A percentile compares a stretch with the other conserved stretches of the same genome.
Conservation (phyloP, 2,888 invertebrate species). For the Vanessa cardui region DNA sequence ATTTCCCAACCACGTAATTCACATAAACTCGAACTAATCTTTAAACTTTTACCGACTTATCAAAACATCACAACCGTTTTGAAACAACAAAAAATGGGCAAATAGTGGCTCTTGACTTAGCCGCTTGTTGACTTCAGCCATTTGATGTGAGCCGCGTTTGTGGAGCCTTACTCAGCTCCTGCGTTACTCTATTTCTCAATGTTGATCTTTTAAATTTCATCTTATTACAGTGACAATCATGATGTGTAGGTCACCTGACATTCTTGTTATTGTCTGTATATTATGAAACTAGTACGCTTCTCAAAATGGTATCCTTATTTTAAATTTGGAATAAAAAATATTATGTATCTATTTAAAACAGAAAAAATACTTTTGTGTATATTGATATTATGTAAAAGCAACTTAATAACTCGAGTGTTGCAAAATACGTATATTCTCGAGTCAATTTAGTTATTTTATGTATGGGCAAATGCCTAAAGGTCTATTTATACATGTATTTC, state of each 20-base stretch:
- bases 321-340: too few relatives aligned
- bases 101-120: constrained; percentile 3
- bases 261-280: too few relatives aligned
- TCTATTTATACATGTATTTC: too few relatives aligned
- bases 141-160: constrained; percentile 6
- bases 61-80: constrained; percentile 13
- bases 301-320: too few relatives aligned
- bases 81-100: constrained; percentile 10
- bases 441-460: too few relatives aligned
- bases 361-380: too few relatives aligned
- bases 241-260: neutral
- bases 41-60: constrained; percentile 20
- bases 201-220: constrained; percentile 2
- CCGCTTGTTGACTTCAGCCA: neutral
- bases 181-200: constrained; percentile 6
- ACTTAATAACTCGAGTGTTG: too few relatives aligned
- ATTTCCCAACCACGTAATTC: neutral
- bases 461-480: too few relatives aligned
- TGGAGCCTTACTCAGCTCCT: neutral
- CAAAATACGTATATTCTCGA: too few relatives aligned
- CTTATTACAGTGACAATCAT: neutral
- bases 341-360: too few relatives aligned
- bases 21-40: neutral
- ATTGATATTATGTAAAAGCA: too few relatives aligned
- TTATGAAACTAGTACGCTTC: too few relatives aligned